Evolutionary conservation across 2,888 invertebrate species (phyloP).

Genomic region (Cinara cedri): DNA sequence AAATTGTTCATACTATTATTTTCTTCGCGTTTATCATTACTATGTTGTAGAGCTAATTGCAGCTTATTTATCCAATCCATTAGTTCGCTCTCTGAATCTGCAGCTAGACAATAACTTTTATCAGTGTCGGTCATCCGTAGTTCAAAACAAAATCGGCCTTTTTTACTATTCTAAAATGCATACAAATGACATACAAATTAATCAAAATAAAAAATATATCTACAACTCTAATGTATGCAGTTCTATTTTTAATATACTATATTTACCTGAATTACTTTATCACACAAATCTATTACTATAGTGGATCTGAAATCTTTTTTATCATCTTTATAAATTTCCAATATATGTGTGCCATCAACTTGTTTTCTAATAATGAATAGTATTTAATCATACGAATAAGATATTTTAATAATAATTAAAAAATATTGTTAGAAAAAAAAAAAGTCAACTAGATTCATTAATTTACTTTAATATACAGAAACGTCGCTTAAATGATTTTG

Average conservation of each 20-base stretch:
- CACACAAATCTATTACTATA: constrained; percentile 92
- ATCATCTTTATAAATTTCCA: constrained; percentile 92
- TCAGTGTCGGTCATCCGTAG: constrained; percentile 84
- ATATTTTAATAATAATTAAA: too few relatives aligned
- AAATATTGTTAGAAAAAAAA: neutral
- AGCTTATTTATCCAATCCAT: constrained; percentile 85
- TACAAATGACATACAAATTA: constrained; percentile 24
- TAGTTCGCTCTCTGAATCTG: constrained; percentile 83
- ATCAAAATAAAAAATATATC: constrained; percentile 17
- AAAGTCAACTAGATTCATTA: neutral
- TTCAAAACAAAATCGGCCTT: constrained; percentile 86
- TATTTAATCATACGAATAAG: neutral
- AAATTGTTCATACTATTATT: constrained; percentile 40
- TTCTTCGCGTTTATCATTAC: constrained; percentile 78
- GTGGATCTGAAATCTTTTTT: constrained; percentile 89
- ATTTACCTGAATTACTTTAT: constrained; percentile 80
- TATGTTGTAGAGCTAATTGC: constrained; percentile 81
- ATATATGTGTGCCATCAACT: constrained; percentile 87
- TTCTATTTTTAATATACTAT: too few relatives aligned
- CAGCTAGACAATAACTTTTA: constrained; percentile 83
- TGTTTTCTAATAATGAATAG: constrained; percentile 69
- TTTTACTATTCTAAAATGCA: constrained; percentile 79
- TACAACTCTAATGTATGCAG: neutral
- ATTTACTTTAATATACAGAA: constrained; percentile 78
- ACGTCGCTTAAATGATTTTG: constrained; percentile 88